Evolutionary conservation across 1,140 invertebrate species (phyloP).

Genomic region (Oryzaephilus surinamensis): DNA sequence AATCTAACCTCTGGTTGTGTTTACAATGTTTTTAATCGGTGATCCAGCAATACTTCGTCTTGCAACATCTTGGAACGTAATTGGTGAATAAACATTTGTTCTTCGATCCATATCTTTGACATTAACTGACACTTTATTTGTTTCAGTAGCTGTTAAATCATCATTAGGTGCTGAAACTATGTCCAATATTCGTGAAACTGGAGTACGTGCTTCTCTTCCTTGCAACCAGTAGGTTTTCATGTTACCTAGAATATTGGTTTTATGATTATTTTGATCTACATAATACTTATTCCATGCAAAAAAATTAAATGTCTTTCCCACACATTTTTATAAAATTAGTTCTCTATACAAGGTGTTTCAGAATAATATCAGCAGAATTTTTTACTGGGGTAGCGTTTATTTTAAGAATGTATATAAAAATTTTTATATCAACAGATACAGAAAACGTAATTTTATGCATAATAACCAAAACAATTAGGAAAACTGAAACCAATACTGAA

Average conservation of each 20-base stretch:
- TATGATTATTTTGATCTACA: background rate
- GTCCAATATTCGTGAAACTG: slow-evolving; percentile 35
- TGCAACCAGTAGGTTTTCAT: slow-evolving; percentile 93
- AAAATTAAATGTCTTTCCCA: too few species aligned
- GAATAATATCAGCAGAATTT: background rate
- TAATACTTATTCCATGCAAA: too few species aligned
- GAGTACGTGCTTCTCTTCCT: slow-evolving; percentile 50
- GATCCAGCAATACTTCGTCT: slow-evolving; percentile 62
- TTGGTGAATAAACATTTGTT: slow-evolving; percentile 63
- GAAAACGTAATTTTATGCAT: too few species aligned
- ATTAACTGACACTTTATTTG: background rate
- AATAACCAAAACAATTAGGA: too few species aligned
- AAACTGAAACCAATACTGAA: too few species aligned
- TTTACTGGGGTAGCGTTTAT: too few species aligned
- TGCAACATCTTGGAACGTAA: slow-evolving; percentile 74
- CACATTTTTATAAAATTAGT: too few species aligned
- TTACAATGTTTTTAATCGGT: slow-evolving; percentile 48
- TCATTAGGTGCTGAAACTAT: slow-evolving; percentile 9
- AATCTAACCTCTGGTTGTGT: slow-evolving; percentile 37
- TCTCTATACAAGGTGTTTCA: background rate
- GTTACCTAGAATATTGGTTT: slow-evolving; percentile 42
- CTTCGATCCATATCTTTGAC: slow-evolving; percentile 24
- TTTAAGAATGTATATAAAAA: too few species aligned
- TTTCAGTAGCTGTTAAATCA: background rate
- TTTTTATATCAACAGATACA: too few species aligned